Evolutionary conservation across 2,888 invertebrate genomes (phyloP), one percentile per base, ranked within the genome.

Genomic region (Morpho deidamia): DNA sequence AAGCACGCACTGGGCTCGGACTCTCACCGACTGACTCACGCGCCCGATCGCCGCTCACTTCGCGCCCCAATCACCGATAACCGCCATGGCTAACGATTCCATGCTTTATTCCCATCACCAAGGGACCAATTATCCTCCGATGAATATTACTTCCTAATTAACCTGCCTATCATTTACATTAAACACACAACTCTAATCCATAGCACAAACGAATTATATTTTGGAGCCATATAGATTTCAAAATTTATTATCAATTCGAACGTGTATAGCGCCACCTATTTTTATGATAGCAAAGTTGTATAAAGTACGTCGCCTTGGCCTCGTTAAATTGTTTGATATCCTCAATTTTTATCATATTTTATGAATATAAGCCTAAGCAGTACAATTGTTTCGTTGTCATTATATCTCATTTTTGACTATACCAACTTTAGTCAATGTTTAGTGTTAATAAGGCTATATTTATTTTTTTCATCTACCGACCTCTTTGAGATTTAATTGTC

Each of bases 21-120:
- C 58, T 55, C 63, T 52, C 51, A 58, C 59, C 48, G 50, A 65
- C 63, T 79, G 76, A 76, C 66, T 75, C 73, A 74, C 67, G 67
- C 68, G 61, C 65, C 68, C 67, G 76, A 67, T 68, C 67, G 76
- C 67, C 54, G 74, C 82, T 78, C 71, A 82, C 82, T 83, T 83
- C 83, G 62, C 71, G 58, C 57, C 68, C 63, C 64, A 68, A 54
- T 58, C 48, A 59, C 52, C 53, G 44, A 55, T 53, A 51, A 52
- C 52, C 60, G 53, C 56, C 48, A 54, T 44, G 55, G 51, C 55
- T 45, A 52, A 56, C 52, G 58, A 62, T 50, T 57, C 60, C 58
- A 59, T 65, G 63, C 61, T 66, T 62, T 63, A 65, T 64, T 62
- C 64, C 60, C 58, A 66, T 61, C 62, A 58, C 12, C 44, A 52